Evolutionary conservation across 2,113 vertebrate species (phyloP).

Genomic region (Micromys minutus): DNA sequence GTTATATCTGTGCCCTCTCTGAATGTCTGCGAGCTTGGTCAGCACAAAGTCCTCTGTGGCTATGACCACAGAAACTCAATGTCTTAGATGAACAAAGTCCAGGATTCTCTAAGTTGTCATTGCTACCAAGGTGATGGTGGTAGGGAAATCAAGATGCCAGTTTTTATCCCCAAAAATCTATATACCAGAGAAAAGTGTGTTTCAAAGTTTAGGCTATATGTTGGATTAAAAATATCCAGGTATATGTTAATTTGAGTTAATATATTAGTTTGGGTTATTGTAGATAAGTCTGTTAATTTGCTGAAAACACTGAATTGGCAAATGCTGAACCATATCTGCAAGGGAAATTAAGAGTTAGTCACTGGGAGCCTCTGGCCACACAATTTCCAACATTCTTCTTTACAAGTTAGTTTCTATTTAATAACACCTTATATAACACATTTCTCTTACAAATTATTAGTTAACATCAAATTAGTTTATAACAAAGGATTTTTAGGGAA

Average conservation of each 20-base stretch:
- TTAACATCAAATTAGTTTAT: background rate
- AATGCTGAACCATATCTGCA: background rate
- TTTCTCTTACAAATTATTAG: background rate
- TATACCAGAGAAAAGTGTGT: background rate
- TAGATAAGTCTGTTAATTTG: background rate
- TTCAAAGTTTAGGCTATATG: background rate
- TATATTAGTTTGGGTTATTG: background rate
- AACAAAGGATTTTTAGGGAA: background rate
- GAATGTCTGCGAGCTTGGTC: accelerated
- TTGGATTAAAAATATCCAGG: background rate
- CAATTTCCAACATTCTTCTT: background rate
- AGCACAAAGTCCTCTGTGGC: accelerated
- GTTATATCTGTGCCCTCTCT: accelerated
- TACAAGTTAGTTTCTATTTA: background rate
- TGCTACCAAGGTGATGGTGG: background rate
- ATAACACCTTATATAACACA: background rate
- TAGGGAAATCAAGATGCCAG: accelerated
- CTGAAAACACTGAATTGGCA: background rate
- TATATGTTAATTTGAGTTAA: background rate
- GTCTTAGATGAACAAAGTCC: background rate
- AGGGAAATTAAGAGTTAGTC: background rate
- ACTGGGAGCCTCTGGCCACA: background rate
- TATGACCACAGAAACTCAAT: background rate
- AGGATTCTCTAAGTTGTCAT: background rate
- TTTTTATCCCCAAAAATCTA: background rate